These are phyloP conservation scores for Baronia brevicornis DNA, from an alignment of 2,888 invertebrate genomes.

Conservation along the genomic window DNA sequence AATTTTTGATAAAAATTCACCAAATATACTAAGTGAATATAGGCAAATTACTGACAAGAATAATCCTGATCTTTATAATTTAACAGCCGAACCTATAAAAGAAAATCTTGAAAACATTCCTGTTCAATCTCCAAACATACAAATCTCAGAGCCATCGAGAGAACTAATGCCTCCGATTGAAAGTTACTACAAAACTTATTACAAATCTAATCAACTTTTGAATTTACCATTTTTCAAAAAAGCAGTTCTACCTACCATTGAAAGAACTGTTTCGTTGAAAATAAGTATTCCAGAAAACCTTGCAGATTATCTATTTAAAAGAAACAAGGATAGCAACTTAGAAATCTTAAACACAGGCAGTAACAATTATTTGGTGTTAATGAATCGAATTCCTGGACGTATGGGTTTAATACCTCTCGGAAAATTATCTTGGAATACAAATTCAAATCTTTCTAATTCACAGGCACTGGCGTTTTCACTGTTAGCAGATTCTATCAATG, in stretches of 20 bases:
- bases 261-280: constrained; percentile 64
- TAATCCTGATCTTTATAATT: constrained; percentile 34
- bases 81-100: constrained; percentile 29
- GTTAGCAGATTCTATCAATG: constrained; percentile 61
- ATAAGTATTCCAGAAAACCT: constrained; percentile 63
- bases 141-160: constrained; percentile 37
- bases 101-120: constrained; percentile 46
- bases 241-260: constrained; percentile 48
- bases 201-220: constrained; percentile 41
- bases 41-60: constrained; percentile 33
- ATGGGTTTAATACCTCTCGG: constrained; percentile 49
- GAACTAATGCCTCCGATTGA: constrained; percentile 49
- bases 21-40: constrained; percentile 35
- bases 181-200: constrained; percentile 23
- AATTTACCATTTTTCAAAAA: constrained; percentile 55
- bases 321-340: constrained; percentile 44
- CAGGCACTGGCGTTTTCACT: constrained; percentile 66
- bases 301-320: constrained; percentile 55
- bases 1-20: constrained; percentile 43
- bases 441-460: constrained; percentile 61
- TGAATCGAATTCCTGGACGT: constrained; percentile 39
- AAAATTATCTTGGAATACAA: constrained; percentile 48
- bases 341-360: constrained; percentile 66
- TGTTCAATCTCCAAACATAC: constrained; percentile 35
- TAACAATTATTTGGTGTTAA: constrained; percentile 59